phyloP scores from a whole-genome alignment of 2,888 invertebrate species.

The Sphaerophoria rueppellii region DNA sequence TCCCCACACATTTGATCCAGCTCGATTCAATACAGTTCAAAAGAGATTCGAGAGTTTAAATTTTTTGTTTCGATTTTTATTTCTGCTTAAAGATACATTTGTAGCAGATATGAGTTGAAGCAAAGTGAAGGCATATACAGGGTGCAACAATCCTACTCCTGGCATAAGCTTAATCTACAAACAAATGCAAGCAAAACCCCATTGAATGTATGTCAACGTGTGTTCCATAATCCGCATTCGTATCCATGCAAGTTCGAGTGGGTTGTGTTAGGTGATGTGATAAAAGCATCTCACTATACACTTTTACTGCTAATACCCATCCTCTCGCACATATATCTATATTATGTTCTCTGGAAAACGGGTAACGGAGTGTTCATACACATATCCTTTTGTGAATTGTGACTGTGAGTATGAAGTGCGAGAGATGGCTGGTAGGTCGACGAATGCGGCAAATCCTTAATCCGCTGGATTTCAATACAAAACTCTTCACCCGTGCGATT shows the following conservation, averaged over 20 bases:
- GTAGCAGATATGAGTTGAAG: too few relatives aligned
- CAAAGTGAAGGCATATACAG: background rate
- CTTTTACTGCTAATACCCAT: constrained; percentile 5
- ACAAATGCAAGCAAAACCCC: constrained; percentile 64
- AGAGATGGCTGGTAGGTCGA: constrained; percentile 62
- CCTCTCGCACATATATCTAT: background rate
- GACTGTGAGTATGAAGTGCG: background rate
- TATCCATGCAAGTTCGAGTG: constrained; percentile 49
- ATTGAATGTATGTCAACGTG: constrained; percentile 48
- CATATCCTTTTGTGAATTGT: constrained; percentile 32
- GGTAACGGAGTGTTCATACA: background rate
- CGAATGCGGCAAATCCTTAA: constrained; percentile 82
- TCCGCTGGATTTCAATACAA: constrained; percentile 82
- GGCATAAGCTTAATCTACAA: constrained; percentile 70
- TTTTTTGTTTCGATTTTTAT: constrained; percentile 2
- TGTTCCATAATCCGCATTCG: constrained; percentile 68
- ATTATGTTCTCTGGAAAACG: too few relatives aligned
- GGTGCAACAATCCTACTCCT: constrained; percentile 54
- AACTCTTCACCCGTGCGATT: constrained; percentile 74
- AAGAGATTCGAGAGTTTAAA: constrained; percentile 24
- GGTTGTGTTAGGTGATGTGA: constrained; percentile 52
- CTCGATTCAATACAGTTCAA: constrained; percentile 60
- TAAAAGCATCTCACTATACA: constrained; percentile 49
- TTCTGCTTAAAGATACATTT: constrained; percentile 19
- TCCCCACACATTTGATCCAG: constrained; percentile 45